Evolutionary conservation across 53 echinoderm and acorn worm species (phyloP).

Genomic region (Mesocentrotus franciscanus): DNA sequence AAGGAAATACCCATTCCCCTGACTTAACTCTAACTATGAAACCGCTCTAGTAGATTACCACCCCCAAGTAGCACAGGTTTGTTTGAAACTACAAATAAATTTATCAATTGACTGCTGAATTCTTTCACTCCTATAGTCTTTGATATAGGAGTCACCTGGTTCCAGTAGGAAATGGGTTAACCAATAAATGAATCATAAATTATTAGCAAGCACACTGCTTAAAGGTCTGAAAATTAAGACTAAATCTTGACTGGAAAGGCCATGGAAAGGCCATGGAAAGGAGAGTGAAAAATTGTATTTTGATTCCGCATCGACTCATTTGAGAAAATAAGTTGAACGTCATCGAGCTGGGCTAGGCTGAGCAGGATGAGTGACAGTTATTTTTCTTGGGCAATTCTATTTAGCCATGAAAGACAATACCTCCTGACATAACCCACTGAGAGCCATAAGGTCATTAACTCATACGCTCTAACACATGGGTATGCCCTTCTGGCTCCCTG

Average conservation of each 20-base stretch:
- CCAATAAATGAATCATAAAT: background rate
- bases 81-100: too few species aligned
- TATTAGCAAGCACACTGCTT: background rate
- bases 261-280: background rate
- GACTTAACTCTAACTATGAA: too few species aligned
- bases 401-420: background rate
- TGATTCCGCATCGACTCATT: slow-evolving; percentile 18
- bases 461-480: background rate
- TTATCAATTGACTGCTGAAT: too few species aligned
- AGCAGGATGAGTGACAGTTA: slow-evolving; percentile 10
- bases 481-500: background rate
- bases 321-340: background rate
- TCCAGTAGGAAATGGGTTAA: too few species aligned
- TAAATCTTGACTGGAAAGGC: background rate
- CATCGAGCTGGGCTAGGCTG: background rate
- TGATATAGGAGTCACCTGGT: too few species aligned
- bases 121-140: too few species aligned
- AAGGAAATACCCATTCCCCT: too few species aligned
- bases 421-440: background rate
- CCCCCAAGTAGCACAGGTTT: too few species aligned
- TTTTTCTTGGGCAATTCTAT: slow-evolving; percentile 24
- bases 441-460: background rate
- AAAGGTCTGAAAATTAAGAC: slow-evolving; percentile 16
- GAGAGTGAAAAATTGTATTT: background rate
- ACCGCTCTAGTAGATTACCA: too few species aligned